Evolutionary conservation across 30 jellyfish, hydroid and myxozoan genomes (phyloP).

Genomic region (Sanderia malayensis): DNA sequence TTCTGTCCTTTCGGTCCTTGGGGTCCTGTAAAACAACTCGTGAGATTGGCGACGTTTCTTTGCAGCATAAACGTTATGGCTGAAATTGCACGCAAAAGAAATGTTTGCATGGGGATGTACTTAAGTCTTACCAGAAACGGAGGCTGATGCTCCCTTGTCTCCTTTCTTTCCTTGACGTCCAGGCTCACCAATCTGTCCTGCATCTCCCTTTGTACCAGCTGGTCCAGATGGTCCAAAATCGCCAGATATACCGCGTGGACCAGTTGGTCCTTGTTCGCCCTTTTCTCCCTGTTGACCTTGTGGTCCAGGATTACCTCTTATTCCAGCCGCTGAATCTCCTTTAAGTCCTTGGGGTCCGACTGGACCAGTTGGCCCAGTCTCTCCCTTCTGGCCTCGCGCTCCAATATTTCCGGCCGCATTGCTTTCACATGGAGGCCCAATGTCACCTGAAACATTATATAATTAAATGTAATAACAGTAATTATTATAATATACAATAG

Average conservation of each 20-base stretch:
- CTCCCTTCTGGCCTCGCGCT: conserved; percentile 68
- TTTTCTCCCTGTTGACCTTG: conserved; percentile 58
- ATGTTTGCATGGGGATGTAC: too few relatives aligned
- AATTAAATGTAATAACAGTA: too few relatives aligned
- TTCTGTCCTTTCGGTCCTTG: conserved; percentile 69
- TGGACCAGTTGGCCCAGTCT: conserved; percentile 62
- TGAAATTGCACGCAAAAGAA: too few relatives aligned
- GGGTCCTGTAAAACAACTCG: too few relatives aligned
- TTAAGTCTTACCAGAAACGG: conserved; percentile 49
- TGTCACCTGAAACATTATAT: conserved; percentile 27
- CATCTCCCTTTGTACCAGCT: conserved; percentile 53
- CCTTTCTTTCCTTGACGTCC: conserved; percentile 56
- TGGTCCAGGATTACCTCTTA: conserved; percentile 66
- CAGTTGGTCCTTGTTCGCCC: conserved; percentile 68
- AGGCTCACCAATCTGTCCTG: conserved; percentile 68
- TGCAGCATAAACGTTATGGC: too few relatives aligned
- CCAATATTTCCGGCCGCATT: conserved; percentile 56
- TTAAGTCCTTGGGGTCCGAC: conserved; percentile 64
- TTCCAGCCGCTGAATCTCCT: conserved; percentile 72
- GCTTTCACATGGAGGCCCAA: conserved; percentile 59
- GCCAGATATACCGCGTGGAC: conserved; percentile 59
- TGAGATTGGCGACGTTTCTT: too few relatives aligned
- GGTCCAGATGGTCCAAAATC: conserved; percentile 42
- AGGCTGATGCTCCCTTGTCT: conserved; percentile 64
- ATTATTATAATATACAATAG: too few relatives aligned